phyloP scores from a whole-genome alignment of 2,113 vertebrate species.

The Pachypanchax playfairii region DNA sequence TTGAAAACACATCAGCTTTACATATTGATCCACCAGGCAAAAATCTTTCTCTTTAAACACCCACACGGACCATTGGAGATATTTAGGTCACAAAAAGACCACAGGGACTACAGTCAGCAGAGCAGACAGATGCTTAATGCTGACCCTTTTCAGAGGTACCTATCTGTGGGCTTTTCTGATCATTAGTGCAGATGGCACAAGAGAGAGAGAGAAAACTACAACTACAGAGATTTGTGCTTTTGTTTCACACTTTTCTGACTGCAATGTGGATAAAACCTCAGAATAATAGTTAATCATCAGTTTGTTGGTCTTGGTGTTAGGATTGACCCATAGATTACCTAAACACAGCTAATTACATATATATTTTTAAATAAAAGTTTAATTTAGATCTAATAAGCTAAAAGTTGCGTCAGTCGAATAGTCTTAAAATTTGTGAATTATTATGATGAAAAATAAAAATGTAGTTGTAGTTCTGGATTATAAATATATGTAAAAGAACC shows the following conservation, averaged over 20 bases:
- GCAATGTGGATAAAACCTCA: conserved; percentile 39
- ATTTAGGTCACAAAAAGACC: conserved; percentile 33
- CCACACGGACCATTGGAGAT: conserved; percentile 23
- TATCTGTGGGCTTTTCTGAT: conserved; percentile 34
- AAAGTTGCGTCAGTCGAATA: no score
- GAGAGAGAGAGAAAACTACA: conserved; percentile 32
- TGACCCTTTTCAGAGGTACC: conserved; percentile 45
- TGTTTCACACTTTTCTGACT: conserved; percentile 45
- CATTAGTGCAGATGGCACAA: conserved; percentile 59
- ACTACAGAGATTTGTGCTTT: conserved; percentile 53
- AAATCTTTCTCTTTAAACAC: conserved; percentile 36
- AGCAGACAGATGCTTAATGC: conserved; percentile 42
- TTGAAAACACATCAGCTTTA: conserved; percentile 24
- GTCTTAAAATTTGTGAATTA: no score
- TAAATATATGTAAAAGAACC: no score
- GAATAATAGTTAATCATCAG: conserved; percentile 44
- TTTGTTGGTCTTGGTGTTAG: conserved; percentile 19
- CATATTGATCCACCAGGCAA: conserved; percentile 53
- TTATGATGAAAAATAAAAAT: no score
- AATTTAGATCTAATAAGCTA: no score
- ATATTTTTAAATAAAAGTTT: no score
- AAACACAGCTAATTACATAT: not conserved
- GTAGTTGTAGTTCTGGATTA: no score
- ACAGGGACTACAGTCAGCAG: conserved; percentile 11
- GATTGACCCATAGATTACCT: not conserved